Evolutionary conservation across 2,113 vertebrate genomes (phyloP).

Genomic region (Opisthocomus hoazin): DNA sequence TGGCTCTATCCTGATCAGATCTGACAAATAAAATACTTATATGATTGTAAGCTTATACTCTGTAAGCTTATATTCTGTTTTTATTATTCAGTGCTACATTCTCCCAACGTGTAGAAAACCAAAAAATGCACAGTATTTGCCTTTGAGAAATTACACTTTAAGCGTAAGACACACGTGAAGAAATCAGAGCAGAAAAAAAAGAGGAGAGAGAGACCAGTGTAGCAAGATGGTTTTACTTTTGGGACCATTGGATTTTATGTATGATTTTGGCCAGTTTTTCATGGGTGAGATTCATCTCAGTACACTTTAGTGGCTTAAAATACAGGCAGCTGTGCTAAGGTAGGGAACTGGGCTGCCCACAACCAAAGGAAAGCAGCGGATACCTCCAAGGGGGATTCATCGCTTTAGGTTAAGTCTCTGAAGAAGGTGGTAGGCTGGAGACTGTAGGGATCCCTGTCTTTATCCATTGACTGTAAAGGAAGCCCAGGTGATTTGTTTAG

Average conservation of each 20-base stretch:
- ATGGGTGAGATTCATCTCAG: neutral
- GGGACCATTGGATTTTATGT: neutral
- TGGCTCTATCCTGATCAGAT: neutral
- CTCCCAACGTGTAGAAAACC: neutral
- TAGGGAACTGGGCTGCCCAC: neutral
- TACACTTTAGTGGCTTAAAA: neutral
- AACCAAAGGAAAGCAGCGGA: neutral
- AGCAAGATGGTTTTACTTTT: neutral
- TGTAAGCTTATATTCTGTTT: no score
- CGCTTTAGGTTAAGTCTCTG: neutral
- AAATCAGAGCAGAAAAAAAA: neutral
- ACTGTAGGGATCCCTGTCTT: neutral
- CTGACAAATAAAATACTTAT: neutral
- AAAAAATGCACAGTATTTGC: neutral
- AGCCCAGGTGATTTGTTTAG: neutral
- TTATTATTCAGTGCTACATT: neutral
- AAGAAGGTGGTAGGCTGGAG: neutral
- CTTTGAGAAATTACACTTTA: neutral
- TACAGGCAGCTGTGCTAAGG: neutral
- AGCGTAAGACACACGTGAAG: neutral
- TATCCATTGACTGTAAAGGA: neutral
- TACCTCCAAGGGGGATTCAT: neutral
- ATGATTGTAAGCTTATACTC: neutral
- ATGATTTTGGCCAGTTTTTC: neutral
- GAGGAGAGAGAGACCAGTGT: neutral